Percentiles rank a stretch among this genome's conserved stretches.
Evolutionary conservation across 2,888 invertebrate genomes (phyloP).

Genomic region (Lasius platythorax): DNA sequence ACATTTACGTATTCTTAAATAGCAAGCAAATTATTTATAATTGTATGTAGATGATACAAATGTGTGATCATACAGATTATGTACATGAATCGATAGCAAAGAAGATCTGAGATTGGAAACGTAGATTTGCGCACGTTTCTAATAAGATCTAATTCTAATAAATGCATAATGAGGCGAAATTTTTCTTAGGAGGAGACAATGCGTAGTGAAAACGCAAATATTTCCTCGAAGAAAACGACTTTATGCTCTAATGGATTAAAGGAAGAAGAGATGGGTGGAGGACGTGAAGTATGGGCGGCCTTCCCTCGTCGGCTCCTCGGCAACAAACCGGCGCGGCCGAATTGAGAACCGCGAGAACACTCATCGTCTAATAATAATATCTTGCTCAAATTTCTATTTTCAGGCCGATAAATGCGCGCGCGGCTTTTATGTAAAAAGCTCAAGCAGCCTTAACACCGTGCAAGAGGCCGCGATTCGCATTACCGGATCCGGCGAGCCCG

Average conservation of each 20-base stretch:
- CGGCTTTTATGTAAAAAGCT: slow-evolving; percentile 71
- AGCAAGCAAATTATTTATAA: background rate
- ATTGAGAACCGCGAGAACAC: slow-evolving; percentile 74
- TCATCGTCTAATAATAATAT: slow-evolving; percentile 87
- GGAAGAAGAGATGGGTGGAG: slow-evolving; percentile 27
- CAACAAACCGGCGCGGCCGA: slow-evolving; percentile 55
- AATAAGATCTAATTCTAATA: background rate
- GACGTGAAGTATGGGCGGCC: slow-evolving; percentile 47
- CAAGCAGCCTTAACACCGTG: background rate
- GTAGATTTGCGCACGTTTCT: background rate
- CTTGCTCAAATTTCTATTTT: slow-evolving; percentile 87
- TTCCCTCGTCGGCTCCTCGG: slow-evolving; percentile 56
- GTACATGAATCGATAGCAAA: background rate
- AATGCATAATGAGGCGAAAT: background rate
- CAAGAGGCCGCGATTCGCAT: slow-evolving; percentile 6
- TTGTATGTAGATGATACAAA: background rate
- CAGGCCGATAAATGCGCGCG: slow-evolving; percentile 74
- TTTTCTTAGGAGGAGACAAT: background rate
- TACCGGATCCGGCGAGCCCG: slow-evolving; percentile 19
- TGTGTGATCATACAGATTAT: background rate
- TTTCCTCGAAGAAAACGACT: slow-evolving; percentile 3
- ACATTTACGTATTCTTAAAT: background rate
- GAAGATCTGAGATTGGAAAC: background rate
- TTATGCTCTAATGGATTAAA: slow-evolving; percentile 38
- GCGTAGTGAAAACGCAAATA: slow-evolving; percentile 15